These are phyloP conservation scores for Suillia variegata DNA, from an alignment of 2,888 invertebrate genomes.

Conservation along the genomic window DNA sequence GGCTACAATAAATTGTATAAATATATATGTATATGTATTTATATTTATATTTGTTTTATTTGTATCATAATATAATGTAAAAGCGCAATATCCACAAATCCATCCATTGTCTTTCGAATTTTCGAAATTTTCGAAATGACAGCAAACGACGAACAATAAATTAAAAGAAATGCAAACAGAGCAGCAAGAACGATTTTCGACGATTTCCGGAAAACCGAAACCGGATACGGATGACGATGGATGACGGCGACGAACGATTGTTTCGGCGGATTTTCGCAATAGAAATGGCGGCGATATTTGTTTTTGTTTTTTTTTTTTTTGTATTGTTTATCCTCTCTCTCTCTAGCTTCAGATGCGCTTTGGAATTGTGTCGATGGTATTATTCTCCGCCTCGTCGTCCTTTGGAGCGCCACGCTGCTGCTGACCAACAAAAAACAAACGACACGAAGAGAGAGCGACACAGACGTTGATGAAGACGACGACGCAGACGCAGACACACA, in stretches of 20 bases:
- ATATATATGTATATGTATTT: no score
- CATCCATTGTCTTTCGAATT: neutral
- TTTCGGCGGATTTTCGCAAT: neutral
- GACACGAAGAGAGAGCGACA: neutral
- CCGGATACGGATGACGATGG: neutral
- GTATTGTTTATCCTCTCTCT: no score
- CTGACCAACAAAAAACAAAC: conserved; percentile 15
- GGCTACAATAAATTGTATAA: no score
- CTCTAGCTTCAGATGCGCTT: conserved; percentile 44
- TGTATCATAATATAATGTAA: no score
- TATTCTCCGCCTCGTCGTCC: conserved; percentile 58
- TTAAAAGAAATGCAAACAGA: no score
- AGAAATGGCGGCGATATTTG: neutral
- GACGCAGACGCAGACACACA: conserved; percentile 15
- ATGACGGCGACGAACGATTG: neutral
- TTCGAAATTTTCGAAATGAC: neutral
- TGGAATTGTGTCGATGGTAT: conserved; percentile 50
- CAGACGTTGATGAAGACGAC: neutral
- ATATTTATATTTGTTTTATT: no score
- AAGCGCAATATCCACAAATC: neutral
- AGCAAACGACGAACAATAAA: no score
- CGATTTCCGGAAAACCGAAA: no score
- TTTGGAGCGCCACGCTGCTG: conserved; percentile 56
- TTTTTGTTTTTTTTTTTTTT: conserved; percentile 5
- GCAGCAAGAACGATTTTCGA: no score